phyloP scores from a whole-genome alignment of 2,113 vertebrate genomes.

The Salvator merianae region DNA sequence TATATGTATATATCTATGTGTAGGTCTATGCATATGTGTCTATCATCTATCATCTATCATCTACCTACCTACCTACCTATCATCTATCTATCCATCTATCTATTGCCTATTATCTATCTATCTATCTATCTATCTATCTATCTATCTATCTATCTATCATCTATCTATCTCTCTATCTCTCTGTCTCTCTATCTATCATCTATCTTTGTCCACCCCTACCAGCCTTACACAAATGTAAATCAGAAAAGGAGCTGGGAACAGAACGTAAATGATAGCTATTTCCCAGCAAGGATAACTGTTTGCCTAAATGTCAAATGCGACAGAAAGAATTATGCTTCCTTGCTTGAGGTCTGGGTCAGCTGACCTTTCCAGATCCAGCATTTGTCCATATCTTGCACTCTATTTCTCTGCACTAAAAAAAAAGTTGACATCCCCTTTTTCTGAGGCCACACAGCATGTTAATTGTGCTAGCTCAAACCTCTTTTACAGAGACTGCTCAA shows the following conservation, averaged over 20 bases:
- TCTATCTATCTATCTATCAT: no score
- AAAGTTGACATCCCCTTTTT: background rate
- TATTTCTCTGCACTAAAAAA: background rate
- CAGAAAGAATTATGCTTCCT: constrained; percentile 60
- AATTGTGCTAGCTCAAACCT: background rate
- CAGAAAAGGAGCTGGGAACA: constrained; percentile 58
- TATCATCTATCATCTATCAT: no score
- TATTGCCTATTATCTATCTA: no score
- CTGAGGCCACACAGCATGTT: background rate
- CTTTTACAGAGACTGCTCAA: no score
- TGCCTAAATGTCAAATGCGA: constrained; percentile 67
- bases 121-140: no score
- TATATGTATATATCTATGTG: no score
- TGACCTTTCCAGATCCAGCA: background rate
- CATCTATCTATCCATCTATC: no score
- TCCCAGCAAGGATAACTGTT: constrained; percentile 54
- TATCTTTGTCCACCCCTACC: background rate
- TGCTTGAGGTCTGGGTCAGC: constrained; percentile 36
- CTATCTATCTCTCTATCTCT: no score
- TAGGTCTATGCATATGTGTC: no score
- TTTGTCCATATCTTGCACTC: background rate
- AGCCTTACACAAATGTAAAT: constrained; percentile 68
- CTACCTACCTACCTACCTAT: no score
- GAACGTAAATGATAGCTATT: constrained; percentile 64
- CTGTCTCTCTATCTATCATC: no score